A percentile compares a stretch with the other conserved stretches of the same genome.
These are phyloP conservation scores for Hesperia comma DNA, from an alignment of 2,888 invertebrate species.

Conservation along the genomic window DNA sequence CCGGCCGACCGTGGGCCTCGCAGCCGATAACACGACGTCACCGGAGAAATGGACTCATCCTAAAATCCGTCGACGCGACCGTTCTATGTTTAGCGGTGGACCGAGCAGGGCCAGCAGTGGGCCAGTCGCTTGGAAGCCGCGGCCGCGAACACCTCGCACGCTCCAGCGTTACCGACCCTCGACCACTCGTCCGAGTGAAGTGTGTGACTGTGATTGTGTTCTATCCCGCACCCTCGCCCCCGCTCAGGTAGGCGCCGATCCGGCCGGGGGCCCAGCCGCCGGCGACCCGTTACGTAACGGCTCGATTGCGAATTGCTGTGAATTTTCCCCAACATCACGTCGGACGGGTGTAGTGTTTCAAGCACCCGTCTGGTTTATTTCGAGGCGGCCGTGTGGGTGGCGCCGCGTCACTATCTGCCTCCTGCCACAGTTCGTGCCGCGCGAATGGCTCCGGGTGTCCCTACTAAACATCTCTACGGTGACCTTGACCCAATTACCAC, in stretches of 20 bases:
- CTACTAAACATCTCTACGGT: slow-evolving; percentile 51
- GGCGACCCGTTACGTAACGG: slow-evolving; percentile 35
- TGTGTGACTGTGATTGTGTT: slow-evolving; percentile 80
- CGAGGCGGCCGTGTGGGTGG: slow-evolving; percentile 68
- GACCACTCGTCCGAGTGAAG: slow-evolving; percentile 80
- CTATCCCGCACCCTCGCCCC: slow-evolving; percentile 46
- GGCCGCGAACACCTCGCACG: slow-evolving; percentile 77
- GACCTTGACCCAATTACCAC: slow-evolving; percentile 72
- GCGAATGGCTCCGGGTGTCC: slow-evolving; percentile 39
- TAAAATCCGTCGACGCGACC: slow-evolving; percentile 51
- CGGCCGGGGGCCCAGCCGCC: slow-evolving; percentile 6
- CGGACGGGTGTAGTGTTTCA: slow-evolving; percentile 73
- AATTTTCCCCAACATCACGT: slow-evolving; percentile 42
- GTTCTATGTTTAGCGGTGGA: slow-evolving; percentile 72
- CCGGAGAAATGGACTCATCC: slow-evolving; percentile 69
- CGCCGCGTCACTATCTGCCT: slow-evolving; percentile 42
- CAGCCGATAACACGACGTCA: slow-evolving; percentile 55
- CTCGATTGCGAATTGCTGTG: slow-evolving; percentile 42
- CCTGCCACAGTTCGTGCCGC: slow-evolving; percentile 44
- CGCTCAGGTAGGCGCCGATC: slow-evolving; percentile 47
- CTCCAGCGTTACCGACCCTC: slow-evolving; percentile 75
- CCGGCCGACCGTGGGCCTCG: slow-evolving; percentile 53
- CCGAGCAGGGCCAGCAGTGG: slow-evolving; percentile 54
- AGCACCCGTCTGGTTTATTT: slow-evolving; percentile 76
- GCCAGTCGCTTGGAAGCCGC: slow-evolving; percentile 81